Percentiles rank a stretch among this genome's conserved stretches.
phyloP scores from a whole-genome alignment of 2,797 vertebrate genomes.

The Helarctos malayanus region DNA sequence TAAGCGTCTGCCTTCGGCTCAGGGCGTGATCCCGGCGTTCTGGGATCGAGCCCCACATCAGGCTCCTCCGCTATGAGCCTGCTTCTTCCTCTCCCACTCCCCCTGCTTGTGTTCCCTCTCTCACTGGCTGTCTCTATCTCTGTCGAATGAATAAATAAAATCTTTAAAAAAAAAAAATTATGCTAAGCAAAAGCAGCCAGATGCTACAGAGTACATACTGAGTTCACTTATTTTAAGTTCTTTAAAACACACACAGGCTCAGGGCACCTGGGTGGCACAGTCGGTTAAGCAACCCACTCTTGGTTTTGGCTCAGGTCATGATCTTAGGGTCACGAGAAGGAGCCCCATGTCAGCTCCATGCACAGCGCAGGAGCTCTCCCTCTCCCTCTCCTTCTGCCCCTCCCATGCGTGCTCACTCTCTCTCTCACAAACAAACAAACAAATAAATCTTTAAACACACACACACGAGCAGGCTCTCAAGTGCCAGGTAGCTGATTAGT shows the following conservation, averaged over 20 bases:
- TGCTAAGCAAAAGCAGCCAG: not conserved
- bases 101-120: too few species aligned
- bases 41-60: too few species aligned
- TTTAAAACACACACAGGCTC: not conserved
- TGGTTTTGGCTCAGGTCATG: not conserved
- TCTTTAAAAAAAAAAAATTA: not conserved
- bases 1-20: too few species aligned
- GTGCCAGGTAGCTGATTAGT: not conserved
- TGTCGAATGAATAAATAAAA: too few species aligned
- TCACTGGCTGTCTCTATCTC: too few species aligned
- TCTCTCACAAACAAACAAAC: not conserved
- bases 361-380: not conserved
- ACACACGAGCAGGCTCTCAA: not conserved
- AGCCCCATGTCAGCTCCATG: not conserved
- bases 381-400: not conserved
- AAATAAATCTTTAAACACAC: not conserved
- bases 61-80: too few species aligned
- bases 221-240: not conserved
- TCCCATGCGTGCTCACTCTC: not conserved
- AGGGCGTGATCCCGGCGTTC: too few species aligned
- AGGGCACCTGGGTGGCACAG: not conserved
- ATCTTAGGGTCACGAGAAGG: not conserved
- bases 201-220: not conserved
- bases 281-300: not conserved
- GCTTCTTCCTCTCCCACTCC: too few species aligned